phyloP scores from a whole-genome alignment of 2,888 invertebrate genomes.

The Panorpa germanica region DNA sequence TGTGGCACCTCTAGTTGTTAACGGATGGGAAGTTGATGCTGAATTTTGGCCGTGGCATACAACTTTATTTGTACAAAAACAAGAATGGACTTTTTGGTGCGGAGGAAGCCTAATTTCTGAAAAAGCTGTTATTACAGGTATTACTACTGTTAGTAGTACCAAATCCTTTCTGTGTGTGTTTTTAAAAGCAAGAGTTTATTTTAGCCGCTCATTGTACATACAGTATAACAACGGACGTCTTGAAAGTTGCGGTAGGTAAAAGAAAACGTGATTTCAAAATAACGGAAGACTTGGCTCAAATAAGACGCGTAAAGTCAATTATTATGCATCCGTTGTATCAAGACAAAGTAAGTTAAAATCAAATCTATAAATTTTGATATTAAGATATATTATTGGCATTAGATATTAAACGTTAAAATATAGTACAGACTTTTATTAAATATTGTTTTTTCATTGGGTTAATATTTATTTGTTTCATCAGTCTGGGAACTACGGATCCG shows the following conservation, averaged over 20 bases:
- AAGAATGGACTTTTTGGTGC: slow-evolving; percentile 23
- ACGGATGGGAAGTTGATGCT: slow-evolving; percentile 18
- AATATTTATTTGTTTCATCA: too few species aligned
- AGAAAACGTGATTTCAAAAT: slow-evolving; percentile 19
- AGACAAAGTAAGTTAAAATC: too few species aligned
- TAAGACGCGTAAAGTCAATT: slow-evolving; percentile 17
- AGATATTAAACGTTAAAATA: too few species aligned
- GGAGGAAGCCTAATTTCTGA: slow-evolving; percentile 26
- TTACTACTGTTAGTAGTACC: too few species aligned
- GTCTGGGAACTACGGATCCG: slow-evolving; percentile 27
- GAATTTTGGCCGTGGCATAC: slow-evolving; percentile 25
- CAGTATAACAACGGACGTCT: slow-evolving; percentile 17
- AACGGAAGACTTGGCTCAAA: slow-evolving; percentile 16
- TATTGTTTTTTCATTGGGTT: too few species aligned
- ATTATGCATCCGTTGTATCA: slow-evolving; percentile 22
- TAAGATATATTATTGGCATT: too few species aligned
- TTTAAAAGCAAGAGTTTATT: too few species aligned
- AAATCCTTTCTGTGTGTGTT: too few species aligned
- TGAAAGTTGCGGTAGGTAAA: slow-evolving; percentile 21
- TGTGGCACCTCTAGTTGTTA: slow-evolving; percentile 19
- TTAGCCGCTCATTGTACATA: slow-evolving; percentile 25
- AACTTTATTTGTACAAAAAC: slow-evolving; percentile 21
- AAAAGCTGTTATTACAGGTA: slow-evolving; percentile 19
- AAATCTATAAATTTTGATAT: too few species aligned
- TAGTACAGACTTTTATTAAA: too few species aligned